phyloP scores from a whole-genome alignment of 2,113 vertebrate species.

The Ramphastos sulfuratus region DNA sequence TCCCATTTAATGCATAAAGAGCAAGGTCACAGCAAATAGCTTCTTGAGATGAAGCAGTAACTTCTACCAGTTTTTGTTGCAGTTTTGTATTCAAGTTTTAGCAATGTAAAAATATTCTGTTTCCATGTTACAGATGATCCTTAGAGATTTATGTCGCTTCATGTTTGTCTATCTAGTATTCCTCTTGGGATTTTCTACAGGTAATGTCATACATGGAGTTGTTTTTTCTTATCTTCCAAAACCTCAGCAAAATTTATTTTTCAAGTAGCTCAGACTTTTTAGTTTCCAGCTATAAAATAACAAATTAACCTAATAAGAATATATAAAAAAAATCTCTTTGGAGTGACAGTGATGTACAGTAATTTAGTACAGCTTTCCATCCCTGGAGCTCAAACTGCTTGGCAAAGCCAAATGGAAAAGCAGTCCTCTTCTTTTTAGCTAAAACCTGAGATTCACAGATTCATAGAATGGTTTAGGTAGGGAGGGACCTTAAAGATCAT shows the following conservation, averaged over 20 bases:
- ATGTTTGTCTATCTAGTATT: conserved; percentile 93
- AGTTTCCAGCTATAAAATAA: neutral
- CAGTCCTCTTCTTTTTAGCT: neutral
- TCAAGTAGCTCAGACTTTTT: neutral
- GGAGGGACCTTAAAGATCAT: no score
- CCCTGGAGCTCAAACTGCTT: neutral
- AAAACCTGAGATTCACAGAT: neutral
- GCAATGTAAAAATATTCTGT: neutral
- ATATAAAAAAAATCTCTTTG: neutral
- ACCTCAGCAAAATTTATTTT: neutral
- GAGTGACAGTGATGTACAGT: neutral
- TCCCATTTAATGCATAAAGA: neutral
- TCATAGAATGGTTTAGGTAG: no score
- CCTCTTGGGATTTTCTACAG: conserved; percentile 95
- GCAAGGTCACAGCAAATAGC: neutral
- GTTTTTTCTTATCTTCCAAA: neutral
- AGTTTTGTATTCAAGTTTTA: neutral
- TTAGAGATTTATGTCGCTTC: conserved; percentile 92
- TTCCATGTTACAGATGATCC: conserved; percentile 85
- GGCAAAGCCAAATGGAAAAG: neutral
- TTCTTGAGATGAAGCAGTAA: neutral
- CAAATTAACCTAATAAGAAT: neutral
- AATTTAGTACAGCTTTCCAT: neutral
- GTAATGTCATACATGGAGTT: conserved; percentile 68
- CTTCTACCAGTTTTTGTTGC: neutral